Conservation (phyloP, 2,888 invertebrate species). For the Sisyra nigra region DNA sequence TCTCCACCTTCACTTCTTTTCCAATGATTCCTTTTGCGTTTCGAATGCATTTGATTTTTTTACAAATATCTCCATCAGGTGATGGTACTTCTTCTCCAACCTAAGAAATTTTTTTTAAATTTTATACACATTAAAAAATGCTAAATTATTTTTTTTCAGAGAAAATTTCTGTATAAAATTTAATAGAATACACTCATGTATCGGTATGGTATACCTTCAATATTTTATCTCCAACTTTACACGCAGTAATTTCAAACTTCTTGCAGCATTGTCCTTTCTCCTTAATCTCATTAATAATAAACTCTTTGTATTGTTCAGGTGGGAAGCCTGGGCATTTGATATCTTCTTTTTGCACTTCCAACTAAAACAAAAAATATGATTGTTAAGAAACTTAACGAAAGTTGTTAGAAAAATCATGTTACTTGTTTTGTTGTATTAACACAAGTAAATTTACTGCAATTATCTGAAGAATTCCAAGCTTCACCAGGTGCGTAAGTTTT, state of each 20-base stretch:
- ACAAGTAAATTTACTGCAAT: constrained; percentile 38
- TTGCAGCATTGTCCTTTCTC: constrained; percentile 39
- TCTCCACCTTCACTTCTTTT: constrained; percentile 34
- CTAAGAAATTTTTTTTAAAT: constrained; percentile 18
- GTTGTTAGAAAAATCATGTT: constrained; percentile 13
- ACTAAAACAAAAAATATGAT: constrained; percentile 24
- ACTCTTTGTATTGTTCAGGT: not conserved
- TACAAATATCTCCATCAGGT: constrained; percentile 36
- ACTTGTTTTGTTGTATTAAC: constrained; percentile 30
- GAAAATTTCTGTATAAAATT: not conserved
- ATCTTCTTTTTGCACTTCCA: constrained; percentile 36
- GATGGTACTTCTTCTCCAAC: constrained; percentile 39
- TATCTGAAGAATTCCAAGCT: constrained; percentile 35
- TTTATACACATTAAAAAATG: not conserved
- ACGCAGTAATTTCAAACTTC: constrained; percentile 33
- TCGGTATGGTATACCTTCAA: constrained; percentile 30
- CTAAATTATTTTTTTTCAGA: not conserved
- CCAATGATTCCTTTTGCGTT: constrained; percentile 30
- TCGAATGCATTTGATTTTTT: constrained; percentile 32
- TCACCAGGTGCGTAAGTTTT: constrained; percentile 27
- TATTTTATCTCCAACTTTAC: constrained; percentile 30
- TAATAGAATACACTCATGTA: not conserved
- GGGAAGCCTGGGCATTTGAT: constrained; percentile 35
- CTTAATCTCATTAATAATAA: constrained; percentile 25
- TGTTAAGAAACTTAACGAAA: not conserved